Base-by-base conservation (phyloP, 2,113 vertebrate genomes). In the Indicator maculatus region DNA sequence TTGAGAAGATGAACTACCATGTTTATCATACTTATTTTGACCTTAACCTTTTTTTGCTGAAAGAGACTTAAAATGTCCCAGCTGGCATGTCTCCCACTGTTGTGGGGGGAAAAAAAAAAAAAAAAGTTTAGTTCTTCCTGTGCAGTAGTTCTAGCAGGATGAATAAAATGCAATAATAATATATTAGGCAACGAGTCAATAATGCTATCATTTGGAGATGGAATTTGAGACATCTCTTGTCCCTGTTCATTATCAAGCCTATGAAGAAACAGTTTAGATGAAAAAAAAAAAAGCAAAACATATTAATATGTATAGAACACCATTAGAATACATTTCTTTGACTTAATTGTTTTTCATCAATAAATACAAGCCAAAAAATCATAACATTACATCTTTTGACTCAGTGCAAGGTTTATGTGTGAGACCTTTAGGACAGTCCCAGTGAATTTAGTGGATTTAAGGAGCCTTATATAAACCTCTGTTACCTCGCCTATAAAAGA, bases 11-110 rank as follows among this genome's bases (percentile, higher is more conserved):
- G 97, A 97, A 97, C 96, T 96, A 92, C 94, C 87, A 93, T 98
- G 97, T 98, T 98, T 98, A 97, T 97, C 97, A 97, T 97, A 98
- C 97, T 97, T 97, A 95, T 96, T 98, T 94, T 98, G 96, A 98
- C 97, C 97, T 98, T 98, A 96, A 98, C 95, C 95, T 97, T 97
- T 95, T 97, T 97, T 97, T 97, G 97, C 97, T 98, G 98, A 98
- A 98, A 97, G 97, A 96, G 96, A 96, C 93, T 98, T 98, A 98
- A 98, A 98, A 98, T 97, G 76, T 97, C 95, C 98, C 97, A 98
- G 98, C 98, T 98, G 97, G 93, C 88, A 91, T 73, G 47, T 93
- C 90, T 98, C 91, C 93, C 69, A 74, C 72, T 80, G 93, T 64
- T 88, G 78, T 79, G 60, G 8, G 24, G 71, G 39, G 50, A 69